Base-by-base conservation (phyloP, 92 coral and sea anemone species). In the Epizoanthus scotinus region DNA sequence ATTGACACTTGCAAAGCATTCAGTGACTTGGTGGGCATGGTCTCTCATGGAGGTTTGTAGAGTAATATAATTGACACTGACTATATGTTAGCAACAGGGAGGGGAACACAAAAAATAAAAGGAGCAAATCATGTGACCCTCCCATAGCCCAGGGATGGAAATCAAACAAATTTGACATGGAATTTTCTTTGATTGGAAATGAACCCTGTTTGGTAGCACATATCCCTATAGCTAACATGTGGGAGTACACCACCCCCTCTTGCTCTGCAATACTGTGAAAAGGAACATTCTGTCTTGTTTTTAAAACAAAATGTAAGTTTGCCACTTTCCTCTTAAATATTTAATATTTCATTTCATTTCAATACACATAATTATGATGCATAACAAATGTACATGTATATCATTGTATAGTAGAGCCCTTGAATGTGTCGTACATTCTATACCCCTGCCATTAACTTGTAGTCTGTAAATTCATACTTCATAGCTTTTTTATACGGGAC, bases 21-120 rank as follows among this genome's bases (percentile, higher is more conserved):
- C 60, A 50, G 75, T 63, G 89, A 86, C 79, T 86, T 56, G 70
- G 80, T 72, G 82, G 81, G 70, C 67, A 84, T 78, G 71, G 84
- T 67, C 60, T 61, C 63, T 62, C 73, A 81, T 80, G 68, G 40
- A 79, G 82, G 82, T 80, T 59, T 29, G 67, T 66, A 22, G 44
- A 29, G 50, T 78, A 78, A 38, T 31, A 66, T 66, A 29, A 25
- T 14, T 29, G 71, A 34, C 71, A 66, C 52, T 66, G 71, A 50
- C 71, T 66, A 66, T 8, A 66, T 66, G 52, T 66, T 66, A 66
- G 71, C 71, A 66, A 50, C 71, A 66, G 50, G 50, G 25, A 15
- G 47, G 50, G 71, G 18, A 66, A 66, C 36, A 1, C 50, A 29
- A 14, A 66, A 66, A 29, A 0, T 55, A n/a, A 55, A 55, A 15